A percentile compares a stretch with the other conserved stretches of the same genome.
These are phyloP conservation scores for Sebastes matsubarae DNA, from an alignment of 2,797 vertebrate genomes.

Conservation along the genomic window DNA sequence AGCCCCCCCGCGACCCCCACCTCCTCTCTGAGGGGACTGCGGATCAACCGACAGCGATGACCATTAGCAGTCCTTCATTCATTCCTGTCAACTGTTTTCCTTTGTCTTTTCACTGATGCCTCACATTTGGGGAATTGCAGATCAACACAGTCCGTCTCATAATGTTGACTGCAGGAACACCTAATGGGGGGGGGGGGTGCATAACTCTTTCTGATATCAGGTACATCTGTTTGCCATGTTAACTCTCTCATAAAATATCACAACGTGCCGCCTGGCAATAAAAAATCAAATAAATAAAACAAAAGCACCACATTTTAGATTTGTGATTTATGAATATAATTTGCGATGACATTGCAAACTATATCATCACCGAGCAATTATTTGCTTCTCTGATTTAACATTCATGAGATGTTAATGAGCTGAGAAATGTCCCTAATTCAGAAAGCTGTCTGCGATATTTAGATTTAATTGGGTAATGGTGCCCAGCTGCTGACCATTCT, in stretches of 20 bases:
- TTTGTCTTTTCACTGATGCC: slow-evolving; percentile 46
- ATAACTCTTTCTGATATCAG: slow-evolving; percentile 2
- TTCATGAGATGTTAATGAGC: slow-evolving; percentile 80
- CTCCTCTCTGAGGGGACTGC: slow-evolving; percentile 2
- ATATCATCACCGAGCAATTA: slow-evolving; percentile 58
- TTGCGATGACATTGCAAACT: slow-evolving; percentile 50
- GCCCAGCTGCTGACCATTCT: slow-evolving; percentile 55
- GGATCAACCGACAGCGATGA: slow-evolving; percentile 50
- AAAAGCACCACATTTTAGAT: slow-evolving; percentile 3
- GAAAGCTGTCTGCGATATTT: slow-evolving; percentile 59
- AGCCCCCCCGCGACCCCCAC: not conserved
- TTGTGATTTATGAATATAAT: slow-evolving; percentile 44
- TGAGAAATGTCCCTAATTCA: slow-evolving; percentile 63
- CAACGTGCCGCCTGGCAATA: not conserved
- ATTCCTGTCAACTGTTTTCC: slow-evolving; percentile 43
- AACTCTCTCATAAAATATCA: slow-evolving; percentile 15
- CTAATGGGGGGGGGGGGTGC: not conserved
- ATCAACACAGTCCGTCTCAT: not conserved
- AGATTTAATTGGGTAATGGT: slow-evolving; percentile 57
- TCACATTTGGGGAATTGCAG: slow-evolving; percentile 38
- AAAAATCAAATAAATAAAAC: slow-evolving; percentile 3
- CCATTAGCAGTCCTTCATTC: slow-evolving; percentile 59
- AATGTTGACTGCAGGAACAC: not conserved
- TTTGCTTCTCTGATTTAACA: slow-evolving; percentile 56
- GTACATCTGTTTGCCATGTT: slow-evolving; percentile 15